Conservation (phyloP, 1,140 invertebrate genomes). For the Ceratitis capitata region DNA sequence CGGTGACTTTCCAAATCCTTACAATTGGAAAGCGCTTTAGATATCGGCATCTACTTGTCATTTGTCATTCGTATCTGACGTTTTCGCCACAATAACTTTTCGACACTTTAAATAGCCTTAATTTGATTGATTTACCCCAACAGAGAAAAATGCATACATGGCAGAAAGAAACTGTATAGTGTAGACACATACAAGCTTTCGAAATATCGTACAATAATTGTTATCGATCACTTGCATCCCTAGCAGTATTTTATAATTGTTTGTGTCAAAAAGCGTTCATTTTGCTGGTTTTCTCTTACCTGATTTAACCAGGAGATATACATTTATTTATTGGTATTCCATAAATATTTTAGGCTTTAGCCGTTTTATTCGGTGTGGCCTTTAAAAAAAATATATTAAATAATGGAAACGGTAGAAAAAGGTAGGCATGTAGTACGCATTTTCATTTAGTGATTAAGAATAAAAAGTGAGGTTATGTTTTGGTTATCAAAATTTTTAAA, state of each 20-base stretch:
- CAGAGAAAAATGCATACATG: too few relatives aligned
- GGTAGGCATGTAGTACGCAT: background rate
- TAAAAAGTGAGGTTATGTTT: background rate
- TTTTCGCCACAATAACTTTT: too few relatives aligned
- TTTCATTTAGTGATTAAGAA: too few relatives aligned
- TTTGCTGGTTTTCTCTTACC: background rate
- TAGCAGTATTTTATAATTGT: slow-evolving; percentile 17
- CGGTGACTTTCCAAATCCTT: too few relatives aligned
- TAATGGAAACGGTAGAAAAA: background rate
- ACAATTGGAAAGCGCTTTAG: too few relatives aligned
- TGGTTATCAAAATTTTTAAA: background rate
- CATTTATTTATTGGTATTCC: background rate
- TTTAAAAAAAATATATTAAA: background rate
- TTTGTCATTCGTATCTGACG: too few relatives aligned
- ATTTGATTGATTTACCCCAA: too few relatives aligned
- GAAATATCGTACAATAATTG: too few relatives aligned
- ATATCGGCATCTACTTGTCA: too few relatives aligned
- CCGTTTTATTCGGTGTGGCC: slow-evolving; percentile 25
- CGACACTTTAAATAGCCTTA: too few relatives aligned
- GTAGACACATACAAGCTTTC: too few relatives aligned
- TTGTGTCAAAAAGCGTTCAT: slow-evolving; percentile 9
- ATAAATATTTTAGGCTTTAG: background rate
- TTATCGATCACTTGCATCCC: background rate
- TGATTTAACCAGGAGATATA: background rate
- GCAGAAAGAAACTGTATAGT: too few relatives aligned